A percentile compares a stretch with the other conserved stretches of the same genome.
phyloP scores from a whole-genome alignment of 2,797 vertebrate species.

The Melopsittacus undulatus region DNA sequence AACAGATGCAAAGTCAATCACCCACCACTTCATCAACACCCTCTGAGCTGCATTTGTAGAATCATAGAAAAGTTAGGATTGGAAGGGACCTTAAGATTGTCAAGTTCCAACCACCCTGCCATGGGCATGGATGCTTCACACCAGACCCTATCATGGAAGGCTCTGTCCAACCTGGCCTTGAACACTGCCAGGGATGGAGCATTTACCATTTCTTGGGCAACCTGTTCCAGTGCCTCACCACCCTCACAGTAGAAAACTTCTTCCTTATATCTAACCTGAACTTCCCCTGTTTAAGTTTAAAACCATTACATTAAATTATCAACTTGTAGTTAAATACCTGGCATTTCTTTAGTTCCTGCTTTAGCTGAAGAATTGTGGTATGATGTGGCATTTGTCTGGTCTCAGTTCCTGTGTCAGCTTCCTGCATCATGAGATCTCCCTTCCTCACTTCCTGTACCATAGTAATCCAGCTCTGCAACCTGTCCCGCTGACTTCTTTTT shows the following conservation, averaged over 20 bases:
- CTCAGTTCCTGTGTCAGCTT: not conserved
- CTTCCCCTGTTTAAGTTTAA: not conserved
- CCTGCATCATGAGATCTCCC: constrained; percentile 30
- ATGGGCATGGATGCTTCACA: not conserved
- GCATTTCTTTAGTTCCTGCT: constrained; percentile 82
- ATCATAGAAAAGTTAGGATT: not conserved
- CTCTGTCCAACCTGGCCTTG: not conserved
- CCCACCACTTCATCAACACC: not conserved
- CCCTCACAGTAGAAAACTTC: not conserved
- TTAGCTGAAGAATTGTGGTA: constrained; percentile 78
- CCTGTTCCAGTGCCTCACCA: not conserved
- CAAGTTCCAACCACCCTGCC: not conserved
- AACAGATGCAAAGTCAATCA: not conserved
- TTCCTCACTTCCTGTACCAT: constrained; percentile 75
- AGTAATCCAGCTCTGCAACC: constrained; percentile 82
- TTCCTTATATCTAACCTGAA: not conserved
- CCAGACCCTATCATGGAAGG: not conserved
- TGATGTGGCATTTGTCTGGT: constrained; percentile 64
- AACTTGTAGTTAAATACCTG: constrained; percentile 78
- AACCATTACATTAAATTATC: not conserved
- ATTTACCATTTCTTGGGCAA: not conserved
- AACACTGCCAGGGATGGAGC: not conserved
- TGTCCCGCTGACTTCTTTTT: constrained; percentile 72
- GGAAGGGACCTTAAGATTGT: not conserved
- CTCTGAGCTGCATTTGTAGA: too few relatives aligned